A percentile compares a stretch with the other conserved stretches of the same genome.
These are phyloP conservation scores for Coleophora flavipennella DNA, from an alignment of 2,888 invertebrate species.

Conservation along the genomic window DNA sequence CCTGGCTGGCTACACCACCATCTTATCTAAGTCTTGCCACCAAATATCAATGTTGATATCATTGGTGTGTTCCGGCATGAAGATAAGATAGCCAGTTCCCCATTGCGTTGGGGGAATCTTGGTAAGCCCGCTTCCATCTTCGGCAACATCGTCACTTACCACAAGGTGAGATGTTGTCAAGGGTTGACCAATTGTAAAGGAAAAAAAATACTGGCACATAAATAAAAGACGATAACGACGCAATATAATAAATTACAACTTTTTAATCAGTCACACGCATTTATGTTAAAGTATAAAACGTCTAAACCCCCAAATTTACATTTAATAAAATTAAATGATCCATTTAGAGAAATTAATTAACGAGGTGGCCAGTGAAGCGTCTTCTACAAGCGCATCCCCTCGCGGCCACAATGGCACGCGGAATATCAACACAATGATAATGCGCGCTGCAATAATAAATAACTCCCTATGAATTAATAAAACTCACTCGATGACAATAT, in stretches of 20 bases:
- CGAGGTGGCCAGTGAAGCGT: constrained; percentile 64
- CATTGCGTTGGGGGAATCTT: no score
- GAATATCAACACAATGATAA: constrained; percentile 55
- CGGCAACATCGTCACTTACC: no score
- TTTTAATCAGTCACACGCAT: background rate
- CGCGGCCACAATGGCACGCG: constrained; percentile 35
- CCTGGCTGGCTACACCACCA: no score
- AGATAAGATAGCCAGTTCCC: no score
- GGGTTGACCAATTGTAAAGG: no score
- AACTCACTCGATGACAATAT: constrained; percentile 67
- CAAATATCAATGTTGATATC: no score
- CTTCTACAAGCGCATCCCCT: constrained; percentile 42
- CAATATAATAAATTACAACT: background rate
- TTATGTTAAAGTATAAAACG: constrained; percentile 23
- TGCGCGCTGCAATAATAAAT: constrained; percentile 40
- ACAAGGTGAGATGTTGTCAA: no score
- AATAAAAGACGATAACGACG: constrained; percentile 9
- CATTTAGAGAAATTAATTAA: constrained; percentile 72
- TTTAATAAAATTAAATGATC: constrained; percentile 72
- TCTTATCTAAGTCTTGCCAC: no score
- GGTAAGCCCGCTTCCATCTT: no score
- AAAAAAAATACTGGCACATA: no score
- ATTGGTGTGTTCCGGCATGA: no score
- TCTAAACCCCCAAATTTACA: constrained; percentile 63
- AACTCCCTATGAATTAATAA: constrained; percentile 66